These are phyloP conservation scores for Dorcus parallelipipedus DNA, from an alignment of 2,888 invertebrate genomes.

Conservation along the genomic window DNA sequence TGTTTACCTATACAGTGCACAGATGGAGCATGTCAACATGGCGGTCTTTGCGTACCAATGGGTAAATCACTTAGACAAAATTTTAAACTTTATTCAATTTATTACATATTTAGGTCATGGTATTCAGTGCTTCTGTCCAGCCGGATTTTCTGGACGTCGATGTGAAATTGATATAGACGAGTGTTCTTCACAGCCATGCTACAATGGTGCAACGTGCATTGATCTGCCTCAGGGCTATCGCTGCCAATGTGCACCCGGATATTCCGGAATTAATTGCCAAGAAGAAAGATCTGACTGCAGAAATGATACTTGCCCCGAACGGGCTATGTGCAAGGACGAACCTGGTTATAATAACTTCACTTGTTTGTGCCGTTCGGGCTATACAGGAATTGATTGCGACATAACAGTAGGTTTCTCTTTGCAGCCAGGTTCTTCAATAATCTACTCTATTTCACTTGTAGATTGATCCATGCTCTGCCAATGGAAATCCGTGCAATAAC, in stretches of 20 bases:
- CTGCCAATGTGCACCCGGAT: constrained; percentile 84
- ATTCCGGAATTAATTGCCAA: constrained; percentile 92
- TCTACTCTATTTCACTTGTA: constrained; percentile 42
- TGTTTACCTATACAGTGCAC: constrained; percentile 86
- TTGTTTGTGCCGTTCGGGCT: constrained; percentile 91
- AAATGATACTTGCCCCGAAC: constrained; percentile 88
- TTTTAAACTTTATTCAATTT: neutral
- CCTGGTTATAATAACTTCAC: constrained; percentile 85
- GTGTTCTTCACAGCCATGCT: constrained; percentile 91
- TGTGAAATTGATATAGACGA: constrained; percentile 96
- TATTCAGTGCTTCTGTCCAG: constrained; percentile 89
- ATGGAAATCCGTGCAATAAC: constrained; percentile 87
- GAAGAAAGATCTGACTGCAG: constrained; percentile 86
- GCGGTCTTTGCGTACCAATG: constrained; percentile 85
- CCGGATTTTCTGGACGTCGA: constrained; percentile 87
- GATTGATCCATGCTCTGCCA: constrained; percentile 87
- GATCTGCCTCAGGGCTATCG: constrained; percentile 90
- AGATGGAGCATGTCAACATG: constrained; percentile 85
- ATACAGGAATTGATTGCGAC: constrained; percentile 89
- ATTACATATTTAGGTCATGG: constrained; percentile 58
- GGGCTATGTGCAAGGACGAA: constrained; percentile 96
- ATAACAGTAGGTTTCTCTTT: constrained; percentile 62
- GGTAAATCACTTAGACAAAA: constrained; percentile 38
- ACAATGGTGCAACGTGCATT: constrained; percentile 87
- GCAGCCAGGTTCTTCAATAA: neutral